These are phyloP conservation scores for Eptesicus fuscus DNA, from an alignment of 2,113 vertebrate species.

Conservation along the genomic window DNA sequence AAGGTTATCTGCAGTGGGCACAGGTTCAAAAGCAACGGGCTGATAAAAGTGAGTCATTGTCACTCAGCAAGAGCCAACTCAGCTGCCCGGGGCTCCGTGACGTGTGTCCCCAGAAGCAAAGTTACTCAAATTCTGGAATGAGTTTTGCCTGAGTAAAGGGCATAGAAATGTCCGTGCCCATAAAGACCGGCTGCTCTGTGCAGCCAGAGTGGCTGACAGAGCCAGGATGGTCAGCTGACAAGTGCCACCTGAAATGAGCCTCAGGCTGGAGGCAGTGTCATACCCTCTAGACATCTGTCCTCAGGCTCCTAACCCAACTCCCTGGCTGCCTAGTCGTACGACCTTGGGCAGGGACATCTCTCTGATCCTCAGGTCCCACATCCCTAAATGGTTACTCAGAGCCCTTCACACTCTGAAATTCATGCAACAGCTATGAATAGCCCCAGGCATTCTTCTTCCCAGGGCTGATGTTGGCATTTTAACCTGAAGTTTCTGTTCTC, in stretches of 20 bases:
- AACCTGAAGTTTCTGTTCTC: neutral
- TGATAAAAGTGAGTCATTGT: conserved; percentile 64
- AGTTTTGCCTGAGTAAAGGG: conserved; percentile 50
- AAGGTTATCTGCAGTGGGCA: conserved; percentile 38
- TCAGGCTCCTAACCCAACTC: neutral
- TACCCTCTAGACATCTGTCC: conserved; percentile 42
- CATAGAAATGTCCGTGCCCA: neutral
- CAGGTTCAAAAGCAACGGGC: neutral
- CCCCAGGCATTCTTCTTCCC: neutral
- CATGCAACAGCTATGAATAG: neutral
- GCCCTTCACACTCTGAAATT: neutral
- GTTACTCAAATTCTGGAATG: conserved; percentile 60
- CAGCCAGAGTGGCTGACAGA: neutral
- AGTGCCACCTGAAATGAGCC: neutral
- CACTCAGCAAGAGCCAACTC: conserved; percentile 29
- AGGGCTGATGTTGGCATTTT: neutral
- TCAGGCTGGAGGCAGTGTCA: neutral
- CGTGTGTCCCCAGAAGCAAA: conserved; percentile 58
- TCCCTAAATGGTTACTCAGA: neutral
- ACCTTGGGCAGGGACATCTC: neutral
- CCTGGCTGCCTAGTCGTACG: neutral
- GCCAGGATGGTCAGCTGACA: neutral
- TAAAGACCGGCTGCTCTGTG: neutral
- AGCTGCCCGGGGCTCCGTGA: neutral
- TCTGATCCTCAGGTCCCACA: neutral